Evolutionary conservation across 2,888 invertebrate genomes (phyloP).

Genomic region (Autographa gamma): DNA sequence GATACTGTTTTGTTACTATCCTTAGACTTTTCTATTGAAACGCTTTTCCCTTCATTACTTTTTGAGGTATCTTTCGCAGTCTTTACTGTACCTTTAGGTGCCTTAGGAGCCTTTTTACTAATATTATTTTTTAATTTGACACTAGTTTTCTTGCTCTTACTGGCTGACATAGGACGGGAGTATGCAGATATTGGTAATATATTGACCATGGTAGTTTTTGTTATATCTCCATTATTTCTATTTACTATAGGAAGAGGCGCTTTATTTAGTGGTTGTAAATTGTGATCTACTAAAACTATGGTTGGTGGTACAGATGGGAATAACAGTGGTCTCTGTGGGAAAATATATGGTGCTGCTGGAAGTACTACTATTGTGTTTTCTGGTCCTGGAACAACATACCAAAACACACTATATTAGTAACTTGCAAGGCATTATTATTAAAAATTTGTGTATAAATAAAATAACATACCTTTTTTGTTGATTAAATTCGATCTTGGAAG

Average conservation of each 20-base stretch:
- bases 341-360: slow-evolving; percentile 82
- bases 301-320: slow-evolving; percentile 81
- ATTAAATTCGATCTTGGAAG: slow-evolving; percentile 70
- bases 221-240: slow-evolving; percentile 79
- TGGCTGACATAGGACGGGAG: slow-evolving; percentile 80
- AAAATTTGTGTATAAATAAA: too few species aligned
- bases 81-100: slow-evolving; percentile 53
- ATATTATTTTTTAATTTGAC: slow-evolving; percentile 68
- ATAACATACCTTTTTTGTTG: slow-evolving; percentile 74
- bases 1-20: slow-evolving; percentile 28
- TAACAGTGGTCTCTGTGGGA: slow-evolving; percentile 82
- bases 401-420: neutral
- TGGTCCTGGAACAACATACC: slow-evolving; percentile 69
- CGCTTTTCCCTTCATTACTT: slow-evolving; percentile 32
- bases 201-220: slow-evolving; percentile 87
- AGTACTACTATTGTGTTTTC: slow-evolving; percentile 83
- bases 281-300: slow-evolving; percentile 80
- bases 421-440: neutral
- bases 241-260: slow-evolving; percentile 72
- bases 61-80: slow-evolving; percentile 38
- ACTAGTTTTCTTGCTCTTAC: slow-evolving; percentile 75
- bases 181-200: slow-evolving; percentile 86
- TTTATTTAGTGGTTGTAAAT: slow-evolving; percentile 77
- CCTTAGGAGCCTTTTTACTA: slow-evolving; percentile 64
- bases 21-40: slow-evolving; percentile 15